phyloP scores from a whole-genome alignment of 2,797 vertebrate genomes.

The Peromyscus eremicus region DNA sequence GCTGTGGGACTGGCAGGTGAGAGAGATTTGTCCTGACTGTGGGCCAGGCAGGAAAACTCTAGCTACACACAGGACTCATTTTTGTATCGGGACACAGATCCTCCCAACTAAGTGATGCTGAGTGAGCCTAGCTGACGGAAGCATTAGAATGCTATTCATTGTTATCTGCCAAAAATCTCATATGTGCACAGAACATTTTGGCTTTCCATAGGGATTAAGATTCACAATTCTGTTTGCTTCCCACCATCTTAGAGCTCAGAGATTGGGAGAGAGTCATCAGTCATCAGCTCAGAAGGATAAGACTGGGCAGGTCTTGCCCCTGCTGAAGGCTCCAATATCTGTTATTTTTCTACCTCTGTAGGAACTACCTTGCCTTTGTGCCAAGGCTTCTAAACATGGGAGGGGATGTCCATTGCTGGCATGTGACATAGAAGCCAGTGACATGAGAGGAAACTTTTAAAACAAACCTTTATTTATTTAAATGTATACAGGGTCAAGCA shows the following conservation, averaged over 20 bases:
- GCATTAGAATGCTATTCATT: rapidly evolving
- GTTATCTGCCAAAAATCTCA: background rate
- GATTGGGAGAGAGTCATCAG: background rate
- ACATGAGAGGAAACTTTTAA: background rate
- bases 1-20: too few species aligned
- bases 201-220: background rate
- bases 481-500: background rate
- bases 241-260: too few species aligned
- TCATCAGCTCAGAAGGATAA: background rate
- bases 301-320: background rate
- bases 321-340: background rate
- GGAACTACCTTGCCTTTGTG: background rate
- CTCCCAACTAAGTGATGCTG: background rate
- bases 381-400: background rate
- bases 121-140: background rate
- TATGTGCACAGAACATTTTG: rapidly evolving
- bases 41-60: too few species aligned
- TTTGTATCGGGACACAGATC: background rate
- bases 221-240: background rate
- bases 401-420: background rate
- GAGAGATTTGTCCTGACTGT: too few species aligned
- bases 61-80: background rate
- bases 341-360: background rate
- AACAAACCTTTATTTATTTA: background rate
- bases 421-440: background rate